Evolutionary conservation across 2,797 vertebrate species (phyloP), one percentile per base, ranked within the genome.

Genomic region (Hemibagrus guttatus): DNA sequence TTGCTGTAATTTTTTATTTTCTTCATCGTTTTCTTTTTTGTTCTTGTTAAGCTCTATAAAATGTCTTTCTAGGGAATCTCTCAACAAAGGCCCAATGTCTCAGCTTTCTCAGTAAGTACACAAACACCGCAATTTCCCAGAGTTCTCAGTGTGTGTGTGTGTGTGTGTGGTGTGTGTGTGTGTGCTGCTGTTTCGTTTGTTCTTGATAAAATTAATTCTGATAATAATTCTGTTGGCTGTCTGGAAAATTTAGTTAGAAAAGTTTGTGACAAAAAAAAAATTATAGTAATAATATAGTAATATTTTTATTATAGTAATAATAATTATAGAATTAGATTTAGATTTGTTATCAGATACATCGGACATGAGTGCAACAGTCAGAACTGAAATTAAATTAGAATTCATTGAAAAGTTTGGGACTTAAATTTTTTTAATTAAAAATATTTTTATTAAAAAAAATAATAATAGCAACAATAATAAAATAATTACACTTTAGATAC

Each of bases 71-170:
- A 97, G 97, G 97, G 92, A 94, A 56, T 14, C 74, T 84, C 83
- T 59, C 90, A 96, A 96, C 94, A 96, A 96, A 93, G 96, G 96
- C 90, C 95, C 95, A 96, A 97, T 96, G 95, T 93, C 95, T 91
- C 96, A 96, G 88, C 90, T 81, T 91, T 93, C 96, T 93, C 96
- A 97, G 97, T 97, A 96, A 97, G 96, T 97, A 97, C 71, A 83
- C 26, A 61, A 59, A 66, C 64, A 72, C 71, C 94, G 63, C 52
- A 92, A 71, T 89, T 84, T 76, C 89, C 89, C 90, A 91, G 91
- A 93, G 93, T 94, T 92, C 94, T 92, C 91, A 92, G 93, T 94
- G 93, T 95, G 64, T 93, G 23, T 66, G 11, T 52, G 83, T 85
- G 26, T 84, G 85, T 86, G 64, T 63, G 35, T 42, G 59, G 59